Evolutionary conservation across 1,140 invertebrate species (phyloP), one percentile per base, ranked within the genome.

Genomic region (Pteromalus puparum): DNA sequence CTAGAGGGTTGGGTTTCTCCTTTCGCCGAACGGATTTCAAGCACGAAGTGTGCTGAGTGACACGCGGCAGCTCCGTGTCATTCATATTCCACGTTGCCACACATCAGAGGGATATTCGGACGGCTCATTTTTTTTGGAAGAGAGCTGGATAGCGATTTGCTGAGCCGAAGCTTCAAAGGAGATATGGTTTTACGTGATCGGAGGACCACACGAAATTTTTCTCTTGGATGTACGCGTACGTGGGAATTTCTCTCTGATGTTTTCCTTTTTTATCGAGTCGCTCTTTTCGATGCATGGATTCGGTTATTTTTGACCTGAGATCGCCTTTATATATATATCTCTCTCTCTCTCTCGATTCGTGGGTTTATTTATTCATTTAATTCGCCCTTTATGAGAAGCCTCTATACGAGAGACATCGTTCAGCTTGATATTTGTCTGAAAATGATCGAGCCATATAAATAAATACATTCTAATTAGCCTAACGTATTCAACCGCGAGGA

Each of bases 1-100:
- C n/a, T n/a, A n/a, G n/a, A 53, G 72, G 26, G 48, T 15, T 26
- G 18, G 9, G 15, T 13, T 2, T 7, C 73, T 82, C 15, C 28
- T 61, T 28, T 73, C 12, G 46, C 21, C 15, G 46, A 61, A 76
- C 38, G 72, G 70, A 67, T 76, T 75, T 67, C n/a, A 24, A 24
- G 46, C 10, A 12, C 38, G 46, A 34, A 34, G 24, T 53, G 9
- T 15, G 5, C 48, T 53, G 53, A 21, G 53, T n/a, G 73, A 75
- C 13, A 75, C 34, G 12, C 34, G 73, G 75, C 61, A n/a, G 30
- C 30, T 26, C 3, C 18, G 24, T 42, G 28, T 81, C 38, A 83
- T 77, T 83, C 38, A 77, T 83, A 83, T 83, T 83, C 81, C 73
- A 30, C 72, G 72, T 18, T 18, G 34, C 34, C 18, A 7, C 53